Base-by-base conservation (phyloP, 2,888 invertebrate species). In the Ochropleura plecta region DNA sequence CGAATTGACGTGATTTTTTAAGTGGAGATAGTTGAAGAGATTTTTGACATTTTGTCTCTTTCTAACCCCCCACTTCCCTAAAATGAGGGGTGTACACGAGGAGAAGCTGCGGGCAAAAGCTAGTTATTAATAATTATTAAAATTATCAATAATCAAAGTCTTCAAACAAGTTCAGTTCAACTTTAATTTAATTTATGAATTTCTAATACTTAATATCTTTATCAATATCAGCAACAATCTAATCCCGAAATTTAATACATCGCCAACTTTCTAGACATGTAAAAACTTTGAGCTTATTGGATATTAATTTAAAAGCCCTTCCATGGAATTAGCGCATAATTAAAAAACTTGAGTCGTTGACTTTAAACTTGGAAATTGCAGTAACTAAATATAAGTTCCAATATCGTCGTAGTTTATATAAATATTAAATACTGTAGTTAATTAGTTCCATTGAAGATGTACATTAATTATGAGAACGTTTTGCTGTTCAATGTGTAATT, bases 211-310 rank as follows among this genome's bases (percentile, higher is more conserved):
- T 20, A 20, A 70, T 60, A 16, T 64, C 30, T 76, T 68, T 76
- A 59, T 53, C 55, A 78, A 64, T 74, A 67, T 62, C 48, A 72
- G 57, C 53, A 66, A 76, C 51, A 76, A 76, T 72, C n/a, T 77
- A 66, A 76, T 79, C 65, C 60, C 20, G 69, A 79, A 73, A 78
- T 79, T 67, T 73, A 78, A 78, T 73, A 78, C 49, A 73, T 79
- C 60, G 57, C 51, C 44, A 88, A 90, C 86, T 91, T 90, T 86
- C 81, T 85, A 89, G 88, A 88, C 87, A 76, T 74, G 78, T 79
- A 76, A 88, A 87, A 87, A 84, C 85, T 89, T 82, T 83, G 20
- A 73, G 82, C 85, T 89, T 87, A 89, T 86, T 78, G 68, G 70
- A 86, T 84, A 83, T 87, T 85, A 78, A 81, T 75, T 85, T 81